Base-by-base conservation (phyloP, 2,797 vertebrate species). In the Poecilia wingei region DNA sequence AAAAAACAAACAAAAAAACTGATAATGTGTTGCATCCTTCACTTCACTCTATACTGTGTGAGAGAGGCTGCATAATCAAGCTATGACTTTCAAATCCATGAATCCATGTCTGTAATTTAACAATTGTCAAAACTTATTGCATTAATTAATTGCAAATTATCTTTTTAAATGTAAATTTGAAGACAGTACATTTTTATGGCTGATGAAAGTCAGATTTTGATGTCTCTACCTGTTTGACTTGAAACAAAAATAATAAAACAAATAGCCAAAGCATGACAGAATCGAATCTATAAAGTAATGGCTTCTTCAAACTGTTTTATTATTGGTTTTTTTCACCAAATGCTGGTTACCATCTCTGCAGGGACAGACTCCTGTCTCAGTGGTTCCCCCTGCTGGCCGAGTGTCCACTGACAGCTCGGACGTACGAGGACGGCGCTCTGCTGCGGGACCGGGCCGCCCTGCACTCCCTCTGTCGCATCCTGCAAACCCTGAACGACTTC, bases 401-500 rank as follows among this genome's bases (percentile, higher is more conserved):
- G 79, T 97, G 97, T 81, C 96, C 97, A 0, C 92, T 96, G 83
- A 96, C 97, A 39, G 94, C 92, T 0, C 95, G 97, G 74, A 98
- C 97, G 82, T 99, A 98, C 0, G 98, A 99, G 87, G 98, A 99
- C 55, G 94, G 93, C 0, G 97, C 98, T 45, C 95, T 99, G 77
- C 95, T 99, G 59, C 95, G 98, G 55, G 97, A 99, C 91, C 95
- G 92, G 68, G 94, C 96, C 79, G 95, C 96, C 0, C 96, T 98
- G 49, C 96, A 95, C 93, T 96, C 97, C 68, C 96, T 99, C 13
- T 96, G 96, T 78, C 95, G 97, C 64, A 95, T 99, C 77, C 94
- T 99, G 22, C 97, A 97, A 93, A 97, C 97, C 0, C 88, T 99
- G 73, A 96, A 97, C n/a, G 98, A 98, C 78, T 99, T 99, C 93